Conservation (phyloP, 2,113 vertebrate species). For the Dicrurus megarhynchus region DNA sequence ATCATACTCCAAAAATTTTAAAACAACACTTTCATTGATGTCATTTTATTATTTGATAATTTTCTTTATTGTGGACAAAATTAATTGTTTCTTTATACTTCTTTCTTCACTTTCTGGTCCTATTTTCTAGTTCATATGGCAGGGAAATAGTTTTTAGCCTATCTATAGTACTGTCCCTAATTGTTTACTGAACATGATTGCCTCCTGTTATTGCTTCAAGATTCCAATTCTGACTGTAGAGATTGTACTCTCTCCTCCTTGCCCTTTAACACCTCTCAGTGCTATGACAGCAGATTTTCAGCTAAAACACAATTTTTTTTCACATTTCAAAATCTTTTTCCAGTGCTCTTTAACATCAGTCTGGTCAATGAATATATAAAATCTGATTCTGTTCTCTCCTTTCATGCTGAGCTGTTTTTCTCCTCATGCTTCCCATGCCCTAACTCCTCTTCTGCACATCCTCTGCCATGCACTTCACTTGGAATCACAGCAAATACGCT, state of each 20-base stretch:
- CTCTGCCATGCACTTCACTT: background rate
- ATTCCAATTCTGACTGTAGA: background rate
- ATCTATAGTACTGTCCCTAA: background rate
- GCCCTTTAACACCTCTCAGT: background rate
- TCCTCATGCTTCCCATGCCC: background rate
- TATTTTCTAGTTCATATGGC: conserved; percentile 39
- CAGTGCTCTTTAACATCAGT: background rate
- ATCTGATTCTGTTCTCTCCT: background rate
- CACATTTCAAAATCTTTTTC: background rate
- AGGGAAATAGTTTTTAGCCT: conserved; percentile 20
- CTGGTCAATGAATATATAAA: background rate
- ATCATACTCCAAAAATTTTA: background rate
- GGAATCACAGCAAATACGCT: background rate
- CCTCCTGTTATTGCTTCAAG: conserved; percentile 9
- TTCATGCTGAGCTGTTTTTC: background rate
- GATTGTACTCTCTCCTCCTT: background rate
- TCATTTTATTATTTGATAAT: background rate
- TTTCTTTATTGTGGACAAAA: background rate
- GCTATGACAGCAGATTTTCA: background rate
- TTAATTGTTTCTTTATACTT: background rate
- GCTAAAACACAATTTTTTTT: background rate
- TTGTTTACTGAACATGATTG: conserved; percentile 14
- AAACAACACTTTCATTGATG: background rate
- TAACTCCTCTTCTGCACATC: background rate
- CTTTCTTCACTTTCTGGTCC: background rate